These are phyloP conservation scores for Rotaria sp. DNA, from an alignment of 2,888 invertebrate genomes.

Conservation along the genomic window DNA sequence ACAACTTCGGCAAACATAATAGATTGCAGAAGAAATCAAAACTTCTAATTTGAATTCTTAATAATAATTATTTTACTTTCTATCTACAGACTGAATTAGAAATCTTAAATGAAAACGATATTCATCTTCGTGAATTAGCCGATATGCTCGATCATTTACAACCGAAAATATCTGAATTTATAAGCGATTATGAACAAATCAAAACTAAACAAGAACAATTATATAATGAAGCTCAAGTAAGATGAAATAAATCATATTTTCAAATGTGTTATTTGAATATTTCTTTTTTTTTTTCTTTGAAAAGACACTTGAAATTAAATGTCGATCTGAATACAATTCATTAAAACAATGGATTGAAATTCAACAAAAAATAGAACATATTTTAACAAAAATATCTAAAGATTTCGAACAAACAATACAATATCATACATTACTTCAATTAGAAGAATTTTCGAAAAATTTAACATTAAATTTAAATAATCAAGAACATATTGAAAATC, in stretches of 20 bases:
- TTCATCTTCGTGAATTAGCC: not conserved
- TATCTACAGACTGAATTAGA: not conserved
- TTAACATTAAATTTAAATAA: not conserved
- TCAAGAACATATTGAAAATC: not conserved
- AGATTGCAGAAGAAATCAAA: too few relatives aligned
- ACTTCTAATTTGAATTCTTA: too few relatives aligned
- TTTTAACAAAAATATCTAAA: not conserved
- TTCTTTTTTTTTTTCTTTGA: not conserved
- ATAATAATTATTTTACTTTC: not conserved
- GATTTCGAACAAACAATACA: not conserved
- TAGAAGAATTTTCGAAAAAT: not conserved
- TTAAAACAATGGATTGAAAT: constrained; percentile 15
- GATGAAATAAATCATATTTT: not conserved
- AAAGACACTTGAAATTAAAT: not conserved
- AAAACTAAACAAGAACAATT: not conserved
- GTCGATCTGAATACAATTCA: not conserved
- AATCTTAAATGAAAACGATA: not conserved
- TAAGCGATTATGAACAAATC: not conserved
- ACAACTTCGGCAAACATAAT: too few relatives aligned
- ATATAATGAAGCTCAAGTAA: not conserved
- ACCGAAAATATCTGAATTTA: not conserved
- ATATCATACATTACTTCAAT: not conserved
- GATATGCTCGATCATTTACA: not conserved
- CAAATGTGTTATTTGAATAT: too few relatives aligned
- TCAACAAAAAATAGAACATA: not conserved